Base-by-base conservation (phyloP, 2,888 invertebrate genomes). In the Mechanitis messenoides region DNA sequence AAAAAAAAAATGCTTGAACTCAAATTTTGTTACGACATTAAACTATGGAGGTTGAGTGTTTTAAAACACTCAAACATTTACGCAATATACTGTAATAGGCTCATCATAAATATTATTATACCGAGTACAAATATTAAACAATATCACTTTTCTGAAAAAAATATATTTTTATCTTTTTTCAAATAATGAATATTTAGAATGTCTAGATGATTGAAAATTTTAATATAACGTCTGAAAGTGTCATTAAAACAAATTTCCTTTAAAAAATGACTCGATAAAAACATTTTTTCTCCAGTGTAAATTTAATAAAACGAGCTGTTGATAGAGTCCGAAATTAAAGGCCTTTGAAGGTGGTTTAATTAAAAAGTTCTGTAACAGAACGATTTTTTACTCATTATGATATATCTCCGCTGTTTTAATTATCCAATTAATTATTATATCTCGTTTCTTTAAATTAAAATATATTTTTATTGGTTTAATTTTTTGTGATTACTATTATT, bases 231-330 rank as follows among this genome's bases (percentile, higher is more conserved):
- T 38, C 7, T n/a, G 20, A 12, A 7, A 20, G 47, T n/a, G 20
- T n/a, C 47, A 47, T 47, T 47, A 47, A 47, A 47, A 47, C n/a
- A 20, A 47, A n/a, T 47, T 47, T 28, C n/a, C 28, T n/a, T 3
- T 47, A n/a, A n/a, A 47, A 28, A 47, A n/a, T n/a, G 20, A 7
- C n/a, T 47, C 20, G 47, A n/a, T 47, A 47, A 47, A 47, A 47
- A 47, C 7, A 28, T n/a, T 47, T 47, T 28, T 47, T 47, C 28
- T 47, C 47, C 20, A n/a, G 47, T 47, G 47, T 47, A n/a, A 47
- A 47, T 47, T 47, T 47, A 47, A 47, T 47, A 47, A 47, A 47
- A 47, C 47, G 47, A 47, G 47, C 47, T 47, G 47, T 47, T 47
- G 47, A 47, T 47, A 47, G 47, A 47, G 47, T 47, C 47, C 47